Evolutionary conservation across 2,797 vertebrate genomes (phyloP).

Genomic region (Rousettus madagascariensis): DNA sequence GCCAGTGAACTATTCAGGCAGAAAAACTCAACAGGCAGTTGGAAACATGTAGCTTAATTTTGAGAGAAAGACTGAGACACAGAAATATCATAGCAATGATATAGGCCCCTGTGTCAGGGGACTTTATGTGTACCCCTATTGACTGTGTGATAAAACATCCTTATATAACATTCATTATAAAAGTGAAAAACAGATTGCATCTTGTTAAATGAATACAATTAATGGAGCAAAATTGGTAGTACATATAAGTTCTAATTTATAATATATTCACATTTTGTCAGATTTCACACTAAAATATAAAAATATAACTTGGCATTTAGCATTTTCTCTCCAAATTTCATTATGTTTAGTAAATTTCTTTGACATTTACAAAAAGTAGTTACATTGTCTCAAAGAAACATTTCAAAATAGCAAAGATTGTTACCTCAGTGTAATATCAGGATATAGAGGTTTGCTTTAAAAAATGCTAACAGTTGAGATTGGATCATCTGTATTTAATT

Average conservation of each 20-base stretch:
- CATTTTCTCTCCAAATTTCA: background rate
- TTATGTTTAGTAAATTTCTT: background rate
- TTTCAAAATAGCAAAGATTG: slow-evolving; percentile 32
- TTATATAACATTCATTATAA: background rate
- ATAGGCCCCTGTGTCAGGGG: background rate
- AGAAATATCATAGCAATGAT: background rate
- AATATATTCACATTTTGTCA: slow-evolving; percentile 29
- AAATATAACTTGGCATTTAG: slow-evolving; percentile 24
- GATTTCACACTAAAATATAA: slow-evolving; percentile 18
- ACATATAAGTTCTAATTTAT: slow-evolving; percentile 18
- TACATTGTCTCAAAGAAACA: slow-evolving; percentile 39
- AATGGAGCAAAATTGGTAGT: background rate
- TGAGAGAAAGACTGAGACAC: background rate
- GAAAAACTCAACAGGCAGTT: background rate
- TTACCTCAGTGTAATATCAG: slow-evolving; percentile 6
- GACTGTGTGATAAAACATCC: background rate
- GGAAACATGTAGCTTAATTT: background rate
- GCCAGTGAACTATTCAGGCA: background rate
- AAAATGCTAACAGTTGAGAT: slow-evolving; percentile 29
- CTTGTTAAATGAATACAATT: slow-evolving; percentile 20
- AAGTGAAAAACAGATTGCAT: slow-evolving; percentile 6
- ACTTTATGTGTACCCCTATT: background rate
- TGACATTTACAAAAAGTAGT: background rate
- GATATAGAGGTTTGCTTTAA: slow-evolving; percentile 25
- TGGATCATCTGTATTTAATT: slow-evolving; percentile 53